A percentile compares a stretch with the other conserved stretches of the same genome.
Conservation (phyloP, 2,888 invertebrate species). For the Spisula solida region DNA sequence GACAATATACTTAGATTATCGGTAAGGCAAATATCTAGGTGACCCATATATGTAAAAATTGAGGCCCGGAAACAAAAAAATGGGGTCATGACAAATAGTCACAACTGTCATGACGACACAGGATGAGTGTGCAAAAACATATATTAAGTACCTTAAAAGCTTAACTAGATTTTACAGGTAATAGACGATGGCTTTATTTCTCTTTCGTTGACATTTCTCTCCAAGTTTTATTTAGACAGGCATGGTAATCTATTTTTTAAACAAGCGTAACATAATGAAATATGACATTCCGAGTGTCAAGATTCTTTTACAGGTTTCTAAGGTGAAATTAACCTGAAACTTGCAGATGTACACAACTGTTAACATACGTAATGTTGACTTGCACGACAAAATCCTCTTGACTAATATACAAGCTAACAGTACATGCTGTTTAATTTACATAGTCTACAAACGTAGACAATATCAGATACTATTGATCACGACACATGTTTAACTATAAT, state of each 20-base stretch:
- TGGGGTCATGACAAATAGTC: neutral
- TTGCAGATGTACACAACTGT: constrained; percentile 15
- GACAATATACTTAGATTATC: neutral
- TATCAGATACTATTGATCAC: neutral
- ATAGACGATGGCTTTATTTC: neutral
- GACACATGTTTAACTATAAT: neutral
- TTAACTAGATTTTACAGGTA: neutral
- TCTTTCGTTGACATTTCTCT: neutral
- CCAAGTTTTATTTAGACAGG: constrained; percentile 5
- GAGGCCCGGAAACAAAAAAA: neutral
- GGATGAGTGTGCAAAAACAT: neutral
- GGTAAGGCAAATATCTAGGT: neutral
- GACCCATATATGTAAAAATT: neutral
- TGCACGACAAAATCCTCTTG: constrained; percentile 1
- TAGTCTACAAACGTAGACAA: neutral
- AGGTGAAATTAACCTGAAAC: constrained; percentile 20
- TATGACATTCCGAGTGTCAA: constrained; percentile 26
- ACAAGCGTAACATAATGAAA: constrained; percentile 11
- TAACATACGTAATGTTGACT: constrained; percentile 15
- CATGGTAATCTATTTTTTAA: neutral
- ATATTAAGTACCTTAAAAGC: constrained; percentile 13
- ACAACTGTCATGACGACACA: neutral
- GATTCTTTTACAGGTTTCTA: neutral
- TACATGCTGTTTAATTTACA: neutral
- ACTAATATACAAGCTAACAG: neutral